Evolutionary conservation across 2,888 invertebrate species (phyloP).

Genomic region (Catocala fraxini): DNA sequence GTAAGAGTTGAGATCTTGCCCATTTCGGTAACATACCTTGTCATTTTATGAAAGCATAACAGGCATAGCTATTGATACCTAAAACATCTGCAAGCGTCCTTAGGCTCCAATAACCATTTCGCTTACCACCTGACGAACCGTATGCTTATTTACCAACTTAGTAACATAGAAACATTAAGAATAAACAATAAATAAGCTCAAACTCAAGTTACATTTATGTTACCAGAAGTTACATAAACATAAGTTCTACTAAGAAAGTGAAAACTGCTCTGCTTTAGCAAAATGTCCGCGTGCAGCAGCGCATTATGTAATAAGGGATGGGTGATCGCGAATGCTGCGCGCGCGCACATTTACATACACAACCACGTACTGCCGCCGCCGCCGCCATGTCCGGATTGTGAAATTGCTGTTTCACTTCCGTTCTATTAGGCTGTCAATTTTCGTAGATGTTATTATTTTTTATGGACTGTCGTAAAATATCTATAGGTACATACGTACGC

Average conservation of each 20-base stretch:
- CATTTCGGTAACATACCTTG: too few species aligned
- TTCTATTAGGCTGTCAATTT: constrained; percentile 29
- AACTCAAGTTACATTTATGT: too few species aligned
- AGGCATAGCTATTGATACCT: too few species aligned
- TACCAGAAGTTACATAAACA: constrained; percentile 49
- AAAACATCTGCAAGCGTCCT: too few species aligned
- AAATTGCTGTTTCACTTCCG: constrained; percentile 84
- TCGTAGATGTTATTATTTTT: not conserved
- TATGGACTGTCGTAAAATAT: too few species aligned
- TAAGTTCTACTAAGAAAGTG: constrained; percentile 69
- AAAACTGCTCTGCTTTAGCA: constrained; percentile 73
- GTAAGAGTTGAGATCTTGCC: too few species aligned
- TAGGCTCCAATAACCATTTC: too few species aligned
- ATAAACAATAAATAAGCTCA: too few species aligned
- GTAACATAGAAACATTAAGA: too few species aligned
- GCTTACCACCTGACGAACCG: too few species aligned
- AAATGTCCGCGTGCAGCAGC: constrained; percentile 72
- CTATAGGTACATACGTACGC: not conserved
- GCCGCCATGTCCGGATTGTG: constrained; percentile 80
- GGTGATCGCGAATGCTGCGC: constrained; percentile 62
- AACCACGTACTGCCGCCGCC: constrained; percentile 2
- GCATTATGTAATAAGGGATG: constrained; percentile 82
- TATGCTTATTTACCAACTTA: too few species aligned
- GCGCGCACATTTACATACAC: constrained; percentile 64
- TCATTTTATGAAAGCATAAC: too few species aligned